Base-by-base conservation (phyloP, 1,140 invertebrate species). In the Latrodectus geometricus region DNA sequence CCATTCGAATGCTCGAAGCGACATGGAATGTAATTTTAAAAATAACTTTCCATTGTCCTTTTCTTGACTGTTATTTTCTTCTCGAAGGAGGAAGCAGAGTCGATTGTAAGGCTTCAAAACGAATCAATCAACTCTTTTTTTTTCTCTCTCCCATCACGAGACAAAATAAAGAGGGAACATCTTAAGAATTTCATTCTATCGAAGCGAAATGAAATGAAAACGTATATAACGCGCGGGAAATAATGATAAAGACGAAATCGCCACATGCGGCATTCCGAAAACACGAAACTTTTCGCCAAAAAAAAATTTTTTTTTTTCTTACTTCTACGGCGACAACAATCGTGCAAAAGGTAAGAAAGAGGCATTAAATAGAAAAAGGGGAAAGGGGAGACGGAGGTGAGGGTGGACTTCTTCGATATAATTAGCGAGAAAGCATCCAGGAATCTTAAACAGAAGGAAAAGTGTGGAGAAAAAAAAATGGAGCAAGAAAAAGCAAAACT, bases 381-480 rank as follows among this genome's bases (percentile, higher is more conserved):
- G 50, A 8, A 50, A 0, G 11, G n/a, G 8, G 23, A 17, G 69
- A 48, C 12, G n/a, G 21, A 68, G 20, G 21, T 21, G 54, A 65
- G 74, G 83, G 50, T 54, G 20, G 17, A 56, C 61, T 17, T 65
- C 52, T 54, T 86, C 74, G 83, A 86, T 86, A 78, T 86, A 86
- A 86, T 86, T 86, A 86, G 83, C 83, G 83, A 78, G 75, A 86
- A 78, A 86, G 83, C 83, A 77, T 77, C 66, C 82, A 68, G 65
- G 35, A 74, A 56, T 35, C 68, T 21, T 52, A 66, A 61, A 75
- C 15, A 23, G 56, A 76, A 68, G 65, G 20, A 52, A 50, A 56
- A 56, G 20, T 20, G 23, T 54, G 54, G 56, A 17, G 21, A 15
- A 75, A 61, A 68, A 76, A 52, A 70, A n/a, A 23, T 15, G 20